phyloP scores from a whole-genome alignment of 2,113 vertebrate species.

The Neofelis nebulosa region DNA sequence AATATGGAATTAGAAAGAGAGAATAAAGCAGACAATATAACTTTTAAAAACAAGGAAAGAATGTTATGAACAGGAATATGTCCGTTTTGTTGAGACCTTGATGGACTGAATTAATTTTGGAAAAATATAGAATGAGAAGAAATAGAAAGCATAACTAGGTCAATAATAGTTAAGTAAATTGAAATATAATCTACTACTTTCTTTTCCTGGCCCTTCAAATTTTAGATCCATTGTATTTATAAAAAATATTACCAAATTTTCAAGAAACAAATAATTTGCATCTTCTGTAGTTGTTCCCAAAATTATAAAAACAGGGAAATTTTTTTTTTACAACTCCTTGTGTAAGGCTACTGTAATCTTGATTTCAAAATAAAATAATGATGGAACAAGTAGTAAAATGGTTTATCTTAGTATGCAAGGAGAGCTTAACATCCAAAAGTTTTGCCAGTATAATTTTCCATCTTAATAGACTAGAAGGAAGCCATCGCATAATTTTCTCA shows the following conservation, averaged over 20 bases:
- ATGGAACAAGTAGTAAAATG: background rate
- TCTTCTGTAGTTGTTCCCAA: background rate
- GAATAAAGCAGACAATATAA: background rate
- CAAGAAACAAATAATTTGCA: background rate
- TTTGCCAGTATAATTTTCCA: background rate
- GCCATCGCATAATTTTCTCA: background rate
- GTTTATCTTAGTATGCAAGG: background rate
- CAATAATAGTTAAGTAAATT: background rate
- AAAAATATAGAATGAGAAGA: background rate
- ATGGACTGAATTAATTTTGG: background rate
- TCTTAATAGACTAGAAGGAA: background rate
- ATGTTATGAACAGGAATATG: background rate
- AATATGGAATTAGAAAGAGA: background rate
- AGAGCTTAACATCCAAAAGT: background rate
- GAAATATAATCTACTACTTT: background rate
- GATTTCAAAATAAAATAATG: background rate
- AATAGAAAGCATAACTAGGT: background rate
- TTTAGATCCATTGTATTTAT: background rate
- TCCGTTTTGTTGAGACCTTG: background rate
- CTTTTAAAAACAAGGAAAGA: background rate
- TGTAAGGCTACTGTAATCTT: background rate
- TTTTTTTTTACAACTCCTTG: background rate
- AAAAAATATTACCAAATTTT: background rate
- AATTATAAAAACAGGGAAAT: background rate
- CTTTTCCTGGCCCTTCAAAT: background rate